Percentiles rank a stretch among this genome's conserved stretches.
Evolutionary conservation across 2,888 invertebrate species (phyloP).

Genomic region (Epistrophella euchroma): DNA sequence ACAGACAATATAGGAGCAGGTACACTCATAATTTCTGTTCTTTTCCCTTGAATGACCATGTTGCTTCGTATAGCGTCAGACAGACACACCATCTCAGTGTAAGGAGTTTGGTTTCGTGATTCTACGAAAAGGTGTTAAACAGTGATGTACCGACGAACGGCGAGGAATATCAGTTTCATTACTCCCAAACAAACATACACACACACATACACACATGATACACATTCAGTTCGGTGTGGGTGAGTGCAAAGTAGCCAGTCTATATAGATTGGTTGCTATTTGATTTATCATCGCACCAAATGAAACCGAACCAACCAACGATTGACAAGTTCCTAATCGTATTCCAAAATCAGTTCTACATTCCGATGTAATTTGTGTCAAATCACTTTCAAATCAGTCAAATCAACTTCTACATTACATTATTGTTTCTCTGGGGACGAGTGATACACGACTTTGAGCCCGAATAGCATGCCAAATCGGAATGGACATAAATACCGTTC

Average conservation of each 20-base stretch:
- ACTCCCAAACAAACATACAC: neutral
- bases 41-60: conserved; percentile 61
- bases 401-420: conserved; percentile 65
- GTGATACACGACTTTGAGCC: conserved; percentile 33
- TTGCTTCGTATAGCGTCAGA: conserved; percentile 60
- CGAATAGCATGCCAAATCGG: conserved; percentile 43
- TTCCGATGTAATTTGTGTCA: conserved; percentile 71
- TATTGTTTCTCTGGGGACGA: conserved; percentile 62
- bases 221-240: neutral
- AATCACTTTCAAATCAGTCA: conserved; percentile 74
- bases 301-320: neutral
- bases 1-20: conserved; percentile 51
- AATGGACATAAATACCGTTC: conserved; percentile 61
- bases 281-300: conserved; percentile 1
- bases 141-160: conserved; percentile 73
- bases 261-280: conserved; percentile 25
- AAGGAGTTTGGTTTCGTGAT: conserved; percentile 70
- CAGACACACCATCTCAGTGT: conserved; percentile 70
- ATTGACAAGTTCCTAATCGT: conserved; percentile 60
- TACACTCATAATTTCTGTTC: conserved; percentile 53
- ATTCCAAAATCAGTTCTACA: conserved; percentile 62
- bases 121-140: conserved; percentile 76
- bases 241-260: conserved; percentile 16
- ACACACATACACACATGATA: neutral
- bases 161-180: conserved; percentile 69